Evolutionary conservation across 2,888 invertebrate genomes (phyloP).

Genomic region (Platycnemis pennipes): DNA sequence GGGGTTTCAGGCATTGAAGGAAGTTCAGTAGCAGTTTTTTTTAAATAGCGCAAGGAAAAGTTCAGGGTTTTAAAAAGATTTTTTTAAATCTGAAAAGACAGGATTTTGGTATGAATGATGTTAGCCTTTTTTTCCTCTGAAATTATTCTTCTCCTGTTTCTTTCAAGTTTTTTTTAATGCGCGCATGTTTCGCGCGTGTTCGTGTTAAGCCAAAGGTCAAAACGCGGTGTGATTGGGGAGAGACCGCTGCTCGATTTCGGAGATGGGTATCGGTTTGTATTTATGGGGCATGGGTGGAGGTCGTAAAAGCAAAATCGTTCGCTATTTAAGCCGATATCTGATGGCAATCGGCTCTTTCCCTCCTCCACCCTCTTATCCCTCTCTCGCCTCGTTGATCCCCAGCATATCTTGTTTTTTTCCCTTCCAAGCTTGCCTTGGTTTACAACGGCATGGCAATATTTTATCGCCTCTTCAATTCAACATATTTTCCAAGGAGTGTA

Average conservation of each 20-base stretch:
- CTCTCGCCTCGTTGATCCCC: not conserved
- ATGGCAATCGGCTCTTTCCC: not conserved
- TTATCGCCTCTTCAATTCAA: no score
- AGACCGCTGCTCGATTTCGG: not conserved
- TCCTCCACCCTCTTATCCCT: not conserved
- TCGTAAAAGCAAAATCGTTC: slow-evolving; percentile 28
- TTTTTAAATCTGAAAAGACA: not conserved
- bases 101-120: not conserved
- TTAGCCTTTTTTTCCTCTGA: not conserved
- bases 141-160: not conserved
- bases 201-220: not conserved
- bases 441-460: no score
- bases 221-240: not conserved
- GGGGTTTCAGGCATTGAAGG: no score
- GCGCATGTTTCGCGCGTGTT: not conserved
- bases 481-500: no score
- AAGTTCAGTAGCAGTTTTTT: no score
- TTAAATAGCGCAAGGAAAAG: not conserved
- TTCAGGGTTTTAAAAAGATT: not conserved
- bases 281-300: not conserved
- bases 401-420: not conserved
- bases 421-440: no score
- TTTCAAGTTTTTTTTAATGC: no score
- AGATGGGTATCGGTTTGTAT: not conserved
- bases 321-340: not conserved